Base-by-base conservation (phyloP, 2,888 invertebrate species). In the Anoncus sp. region DNA sequence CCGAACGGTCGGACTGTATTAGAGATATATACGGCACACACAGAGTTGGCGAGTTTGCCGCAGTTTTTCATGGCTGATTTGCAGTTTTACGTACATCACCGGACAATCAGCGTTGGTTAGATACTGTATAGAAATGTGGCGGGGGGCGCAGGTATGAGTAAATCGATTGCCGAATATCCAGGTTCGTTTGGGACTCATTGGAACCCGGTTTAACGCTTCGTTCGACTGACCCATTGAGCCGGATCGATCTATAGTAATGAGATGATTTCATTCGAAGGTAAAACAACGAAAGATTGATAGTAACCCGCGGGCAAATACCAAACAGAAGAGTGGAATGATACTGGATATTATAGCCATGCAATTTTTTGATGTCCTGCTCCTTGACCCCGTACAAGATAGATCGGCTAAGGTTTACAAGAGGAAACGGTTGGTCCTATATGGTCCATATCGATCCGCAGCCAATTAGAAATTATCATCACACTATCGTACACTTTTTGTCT, bases 141-240 rank as follows among this genome's bases (percentile, higher is more conserved):
- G n/a, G n/a, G n/a, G n/a, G n/a, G n/a, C n/a, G n/a, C 38, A 59
- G 38, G 38, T 24, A 60, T 24, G 24, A 6, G 43, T 31, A 31
- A 45, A 70, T 60, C 72, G 63, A 75, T 66, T 47, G 66, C 35
- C 45, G 51, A 69, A 59, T 63, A 70, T 73, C 72, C 62, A 63
- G 69, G 67, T 66, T 57, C 45, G 67, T 35, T 51, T 20, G 57
- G 27, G 16, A 14, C 18, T 69, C 55, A 35, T 45, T 59, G 35
- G 57, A 57, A 57, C 27, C n/a, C 40, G 27, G 40, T 66, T 66
- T 43, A 62, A 22, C 31, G 16, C 22, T 59, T 40, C 59, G 59
- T 16, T 43, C 59, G 22, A 59, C 24, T 59, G 59, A 59, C 59
- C 59, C 24, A 24, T 43, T 59, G 22, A 43, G 22, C 43, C 40